Percentiles rank a stretch among this genome's conserved stretches.
Conservation (phyloP, 1,140 invertebrate species). For the Pemphigus obesinymphae region DNA sequence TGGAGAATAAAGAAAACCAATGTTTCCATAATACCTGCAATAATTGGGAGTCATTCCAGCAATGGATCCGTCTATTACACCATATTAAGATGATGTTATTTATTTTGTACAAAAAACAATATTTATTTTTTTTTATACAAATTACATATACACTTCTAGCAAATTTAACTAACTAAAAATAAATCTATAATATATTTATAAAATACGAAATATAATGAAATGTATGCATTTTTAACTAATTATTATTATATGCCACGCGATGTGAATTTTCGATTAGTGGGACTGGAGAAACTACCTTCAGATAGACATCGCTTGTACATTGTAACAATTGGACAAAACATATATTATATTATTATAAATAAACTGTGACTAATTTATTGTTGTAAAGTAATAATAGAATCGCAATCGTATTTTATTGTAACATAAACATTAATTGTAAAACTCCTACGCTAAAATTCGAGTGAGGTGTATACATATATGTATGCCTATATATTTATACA, state of each 20-base stretch:
- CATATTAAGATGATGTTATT: slow-evolving; percentile 27
- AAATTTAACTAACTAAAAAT: slow-evolving; percentile 7
- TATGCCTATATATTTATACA: not conserved
- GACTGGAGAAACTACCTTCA: slow-evolving; percentile 4
- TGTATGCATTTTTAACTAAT: slow-evolving; percentile 25
- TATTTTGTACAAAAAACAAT: slow-evolving; percentile 30
- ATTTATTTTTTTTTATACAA: slow-evolving; percentile 12
- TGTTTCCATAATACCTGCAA: too few relatives aligned
- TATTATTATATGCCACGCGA: not conserved
- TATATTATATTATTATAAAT: slow-evolving; percentile 30
- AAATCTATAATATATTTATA: slow-evolving; percentile 24
- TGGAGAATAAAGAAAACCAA: slow-evolving; percentile 64
- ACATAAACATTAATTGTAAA: not conserved
- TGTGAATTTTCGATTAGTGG: slow-evolving; percentile 12
- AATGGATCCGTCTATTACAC: not conserved
- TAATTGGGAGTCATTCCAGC: slow-evolving; percentile 16
- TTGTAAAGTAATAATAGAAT: slow-evolving; percentile 11
- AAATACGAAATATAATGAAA: slow-evolving; percentile 1
- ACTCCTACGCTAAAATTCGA: not conserved
- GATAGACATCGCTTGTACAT: slow-evolving; percentile 5
- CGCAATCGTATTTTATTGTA: slow-evolving; percentile 9
- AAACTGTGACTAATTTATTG: slow-evolving; percentile 37
- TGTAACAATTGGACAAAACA: slow-evolving; percentile 23
- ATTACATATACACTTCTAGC: not conserved
- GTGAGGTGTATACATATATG: not conserved